These are phyloP conservation scores for Ranitomeya variabilis DNA, from an alignment of 2,113 vertebrate genomes.

Conservation along the genomic window DNA sequence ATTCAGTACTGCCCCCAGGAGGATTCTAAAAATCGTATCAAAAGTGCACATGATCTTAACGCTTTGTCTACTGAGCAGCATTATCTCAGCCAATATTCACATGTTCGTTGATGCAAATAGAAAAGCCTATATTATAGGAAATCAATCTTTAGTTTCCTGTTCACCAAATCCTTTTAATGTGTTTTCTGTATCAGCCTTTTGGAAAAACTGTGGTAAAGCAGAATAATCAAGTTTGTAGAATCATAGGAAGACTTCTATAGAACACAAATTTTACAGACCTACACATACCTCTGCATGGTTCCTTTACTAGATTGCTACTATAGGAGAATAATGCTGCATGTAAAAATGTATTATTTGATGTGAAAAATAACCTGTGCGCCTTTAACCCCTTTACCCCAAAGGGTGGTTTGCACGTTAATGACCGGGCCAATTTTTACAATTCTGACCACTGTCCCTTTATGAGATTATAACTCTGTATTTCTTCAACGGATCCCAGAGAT, in stretches of 20 bases:
- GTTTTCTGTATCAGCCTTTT: background rate
- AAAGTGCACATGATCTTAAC: constrained; percentile 34
- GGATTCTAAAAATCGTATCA: constrained; percentile 41
- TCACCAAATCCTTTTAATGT: background rate
- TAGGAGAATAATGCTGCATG: background rate
- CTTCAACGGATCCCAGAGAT: too few relatives aligned
- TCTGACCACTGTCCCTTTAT: too few relatives aligned
- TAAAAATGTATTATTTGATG: background rate
- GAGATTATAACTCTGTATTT: too few relatives aligned
- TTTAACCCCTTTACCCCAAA: too few relatives aligned
- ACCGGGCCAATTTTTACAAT: too few relatives aligned
- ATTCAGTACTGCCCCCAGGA: constrained; percentile 49
- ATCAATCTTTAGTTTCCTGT: background rate
- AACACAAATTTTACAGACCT: too few relatives aligned
- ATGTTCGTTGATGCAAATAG: background rate
- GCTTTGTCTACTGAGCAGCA: background rate
- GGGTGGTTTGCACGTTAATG: too few relatives aligned
- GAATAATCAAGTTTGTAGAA: background rate
- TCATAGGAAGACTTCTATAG: background rate
- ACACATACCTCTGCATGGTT: background rate
- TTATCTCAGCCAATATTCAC: constrained; percentile 21
- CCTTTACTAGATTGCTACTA: background rate
- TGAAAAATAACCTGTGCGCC: background rate
- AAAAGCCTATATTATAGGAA: background rate
- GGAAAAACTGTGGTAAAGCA: background rate